Percentiles rank a stretch among this genome's conserved stretches.
phyloP scores from a whole-genome alignment of 2,888 invertebrate genomes.

The Frankliniella fusca region DNA sequence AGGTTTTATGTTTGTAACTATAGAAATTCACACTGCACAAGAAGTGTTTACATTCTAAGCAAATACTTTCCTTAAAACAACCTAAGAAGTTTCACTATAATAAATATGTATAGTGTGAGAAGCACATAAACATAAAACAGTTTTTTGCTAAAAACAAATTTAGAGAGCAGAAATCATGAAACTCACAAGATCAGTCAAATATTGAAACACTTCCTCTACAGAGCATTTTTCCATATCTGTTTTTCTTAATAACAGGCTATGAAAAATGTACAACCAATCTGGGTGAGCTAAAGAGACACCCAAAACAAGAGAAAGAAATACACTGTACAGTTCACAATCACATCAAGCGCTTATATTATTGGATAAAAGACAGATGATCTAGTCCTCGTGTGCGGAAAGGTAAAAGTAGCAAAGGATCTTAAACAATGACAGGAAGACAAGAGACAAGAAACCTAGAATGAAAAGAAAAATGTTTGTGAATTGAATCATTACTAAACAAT shows the following conservation, averaged over 20 bases:
- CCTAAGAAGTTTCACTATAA: not conserved
- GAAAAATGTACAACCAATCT: not conserved
- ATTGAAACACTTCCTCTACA: constrained; percentile 20
- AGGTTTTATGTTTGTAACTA: not conserved
- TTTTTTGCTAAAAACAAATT: not conserved
- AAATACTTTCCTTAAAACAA: not conserved
- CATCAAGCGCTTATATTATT: not conserved
- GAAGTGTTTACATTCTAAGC: not conserved
- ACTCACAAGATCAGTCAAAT: not conserved
- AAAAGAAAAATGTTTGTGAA: not conserved
- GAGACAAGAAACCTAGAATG: not conserved
- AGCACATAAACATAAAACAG: not conserved
- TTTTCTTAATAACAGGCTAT: not conserved
- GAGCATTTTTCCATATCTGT: not conserved
- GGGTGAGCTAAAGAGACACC: not conserved
- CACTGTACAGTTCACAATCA: not conserved
- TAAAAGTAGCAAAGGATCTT: not conserved
- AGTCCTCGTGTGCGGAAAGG: not conserved
- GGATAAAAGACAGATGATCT: not conserved
- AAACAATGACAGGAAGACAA: not conserved
- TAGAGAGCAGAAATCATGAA: not conserved
- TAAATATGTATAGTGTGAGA: not conserved
- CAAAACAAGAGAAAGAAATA: constrained; percentile 31
- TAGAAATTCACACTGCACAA: constrained; percentile 20
- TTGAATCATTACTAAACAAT: not conserved